These are phyloP conservation scores for Macroglossus sobrinus DNA, from an alignment of 2,113 vertebrate genomes.

Conservation along the genomic window DNA sequence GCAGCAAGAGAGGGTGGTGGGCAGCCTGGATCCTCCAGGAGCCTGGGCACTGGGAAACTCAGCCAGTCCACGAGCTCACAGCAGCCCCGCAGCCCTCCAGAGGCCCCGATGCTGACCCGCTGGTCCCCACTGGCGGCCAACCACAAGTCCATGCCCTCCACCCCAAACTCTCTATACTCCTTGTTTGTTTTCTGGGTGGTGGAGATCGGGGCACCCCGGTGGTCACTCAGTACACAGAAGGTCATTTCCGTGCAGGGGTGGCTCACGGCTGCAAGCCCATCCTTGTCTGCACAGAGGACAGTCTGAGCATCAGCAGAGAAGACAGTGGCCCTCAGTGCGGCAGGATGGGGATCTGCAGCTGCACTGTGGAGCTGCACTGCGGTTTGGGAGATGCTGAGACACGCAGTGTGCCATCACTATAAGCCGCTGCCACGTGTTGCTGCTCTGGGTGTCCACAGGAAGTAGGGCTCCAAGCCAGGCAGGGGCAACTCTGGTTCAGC, in stretches of 20 bases:
- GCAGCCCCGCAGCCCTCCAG: constrained; percentile 88
- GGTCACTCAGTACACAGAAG: constrained; percentile 87
- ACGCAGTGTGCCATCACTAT: constrained; percentile 91
- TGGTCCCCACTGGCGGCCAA: constrained; percentile 90
- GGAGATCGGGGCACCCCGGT: constrained; percentile 86
- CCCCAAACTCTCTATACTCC: constrained; percentile 84
- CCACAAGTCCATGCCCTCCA: constrained; percentile 91
- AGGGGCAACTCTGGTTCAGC: constrained; percentile 94
- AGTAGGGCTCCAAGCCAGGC: constrained; percentile 88
- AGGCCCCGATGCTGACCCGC: constrained; percentile 94
- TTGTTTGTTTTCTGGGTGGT: constrained; percentile 87
- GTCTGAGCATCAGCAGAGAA: constrained; percentile 91
- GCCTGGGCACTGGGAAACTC: constrained; percentile 89
- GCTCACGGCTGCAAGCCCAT: constrained; percentile 90
- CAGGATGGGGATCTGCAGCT: constrained; percentile 86
- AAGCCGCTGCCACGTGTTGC: constrained; percentile 88
- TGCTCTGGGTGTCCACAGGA: background rate
- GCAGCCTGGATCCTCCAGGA: constrained; percentile 19
- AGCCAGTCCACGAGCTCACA: constrained; percentile 96
- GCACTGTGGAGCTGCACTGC: constrained; percentile 94
- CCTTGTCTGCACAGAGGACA: constrained; percentile 88
- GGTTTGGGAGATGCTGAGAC: constrained; percentile 85
- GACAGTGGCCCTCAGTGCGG: constrained; percentile 84
- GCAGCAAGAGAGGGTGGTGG: constrained; percentile 87
- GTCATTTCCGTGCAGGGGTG: constrained; percentile 85